Conservation (phyloP, 2,797 vertebrate species). For the Melanotaenia trifasciata region DNA sequence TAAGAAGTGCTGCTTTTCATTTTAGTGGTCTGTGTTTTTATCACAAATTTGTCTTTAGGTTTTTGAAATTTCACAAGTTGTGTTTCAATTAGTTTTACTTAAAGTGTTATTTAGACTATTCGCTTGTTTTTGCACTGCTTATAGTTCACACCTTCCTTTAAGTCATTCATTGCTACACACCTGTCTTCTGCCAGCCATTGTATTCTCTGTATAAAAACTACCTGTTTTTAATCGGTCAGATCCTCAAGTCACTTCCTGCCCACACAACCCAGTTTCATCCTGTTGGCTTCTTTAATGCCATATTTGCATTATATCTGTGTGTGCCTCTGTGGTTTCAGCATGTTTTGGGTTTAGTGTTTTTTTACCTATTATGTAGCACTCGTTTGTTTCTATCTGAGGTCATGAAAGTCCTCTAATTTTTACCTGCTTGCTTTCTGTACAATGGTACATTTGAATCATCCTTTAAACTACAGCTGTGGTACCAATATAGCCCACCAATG, state of each 20-base stretch:
- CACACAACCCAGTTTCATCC: not conserved
- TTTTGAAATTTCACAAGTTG: not conserved
- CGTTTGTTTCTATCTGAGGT: not conserved
- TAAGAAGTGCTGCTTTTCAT: constrained; percentile 9
- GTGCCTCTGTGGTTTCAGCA: not conserved
- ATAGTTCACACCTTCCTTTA: not conserved
- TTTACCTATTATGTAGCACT: not conserved
- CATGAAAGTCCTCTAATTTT: not conserved
- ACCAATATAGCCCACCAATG: not conserved
- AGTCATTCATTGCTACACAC: not conserved
- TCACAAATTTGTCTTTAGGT: not conserved
- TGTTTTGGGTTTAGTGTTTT: not conserved
- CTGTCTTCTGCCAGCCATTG: not conserved
- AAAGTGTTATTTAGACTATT: not conserved
- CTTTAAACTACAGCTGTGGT: not conserved
- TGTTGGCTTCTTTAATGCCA: not conserved
- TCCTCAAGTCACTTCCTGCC: not conserved
- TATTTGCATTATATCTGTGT: not conserved
- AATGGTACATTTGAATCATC: not conserved
- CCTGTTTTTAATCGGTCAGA: not conserved
- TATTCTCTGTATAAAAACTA: not conserved
- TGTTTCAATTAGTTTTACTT: not conserved
- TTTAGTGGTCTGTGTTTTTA: constrained; percentile 1
- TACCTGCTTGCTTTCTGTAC: not conserved
- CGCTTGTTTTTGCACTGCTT: not conserved